Evolutionary conservation across 1,140 invertebrate species (phyloP).

Genomic region (Dufourea novaeangliae): DNA sequence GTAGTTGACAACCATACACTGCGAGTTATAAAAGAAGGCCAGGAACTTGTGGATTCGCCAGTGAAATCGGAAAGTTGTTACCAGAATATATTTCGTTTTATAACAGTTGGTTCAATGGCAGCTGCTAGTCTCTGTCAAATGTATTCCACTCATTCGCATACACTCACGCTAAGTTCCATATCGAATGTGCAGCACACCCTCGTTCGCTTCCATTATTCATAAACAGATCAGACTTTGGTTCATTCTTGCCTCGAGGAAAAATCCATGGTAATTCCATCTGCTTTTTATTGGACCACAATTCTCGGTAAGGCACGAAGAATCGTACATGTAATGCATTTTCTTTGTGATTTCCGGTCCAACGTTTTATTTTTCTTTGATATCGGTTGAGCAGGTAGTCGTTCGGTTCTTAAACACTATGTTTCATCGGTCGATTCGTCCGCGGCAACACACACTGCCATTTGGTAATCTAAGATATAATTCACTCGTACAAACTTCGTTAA

Average conservation of each 20-base stretch:
- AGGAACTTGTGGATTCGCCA: too few species aligned
- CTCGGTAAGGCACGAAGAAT: neutral
- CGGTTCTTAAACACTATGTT: constrained; percentile 11
- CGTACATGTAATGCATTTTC: neutral
- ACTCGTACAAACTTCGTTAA: neutral
- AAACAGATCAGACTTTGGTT: neutral
- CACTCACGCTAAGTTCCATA: constrained; percentile 10
- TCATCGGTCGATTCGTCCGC: neutral
- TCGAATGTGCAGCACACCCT: neutral
- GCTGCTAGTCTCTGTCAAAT: constrained; percentile 11
- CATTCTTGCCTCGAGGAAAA: neutral
- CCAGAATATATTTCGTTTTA: constrained; percentile 45
- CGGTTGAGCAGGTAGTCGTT: constrained; percentile 33
- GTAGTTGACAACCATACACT: too few species aligned
- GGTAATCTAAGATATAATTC: neutral
- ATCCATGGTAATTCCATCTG: neutral
- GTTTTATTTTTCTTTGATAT: constrained; percentile 28
- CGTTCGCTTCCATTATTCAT: neutral
- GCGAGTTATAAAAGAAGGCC: too few species aligned
- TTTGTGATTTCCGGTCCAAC: neutral
- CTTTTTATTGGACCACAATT: neutral
- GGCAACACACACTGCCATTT: constrained; percentile 1
- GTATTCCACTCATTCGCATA: constrained; percentile 16
- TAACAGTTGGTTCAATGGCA: constrained; percentile 10
- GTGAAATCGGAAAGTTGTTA: constrained; percentile 44